Evolutionary conservation across 2,797 vertebrate species (phyloP), one percentile per base, ranked within the genome.

Genomic region (Leuciscus waleckii): DNA sequence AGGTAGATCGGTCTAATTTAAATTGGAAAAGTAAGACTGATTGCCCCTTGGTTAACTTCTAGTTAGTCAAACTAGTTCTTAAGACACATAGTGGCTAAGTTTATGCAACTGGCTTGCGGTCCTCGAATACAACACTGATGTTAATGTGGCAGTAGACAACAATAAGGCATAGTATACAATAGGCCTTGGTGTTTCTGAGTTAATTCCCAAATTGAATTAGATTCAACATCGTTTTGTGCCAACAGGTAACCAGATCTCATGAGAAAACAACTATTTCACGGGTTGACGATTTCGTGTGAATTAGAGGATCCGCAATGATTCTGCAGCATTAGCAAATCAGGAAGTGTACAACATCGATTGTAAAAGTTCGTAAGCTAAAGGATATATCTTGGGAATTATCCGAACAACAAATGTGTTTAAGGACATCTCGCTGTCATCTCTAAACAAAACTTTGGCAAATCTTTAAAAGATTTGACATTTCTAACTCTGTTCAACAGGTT

Each of bases 141-240:
- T 65, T 87, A 89, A 83, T 90, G 88, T 89, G 85, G 73, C 84
- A 87, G 87, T 88, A 85, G 85, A 10, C 26, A 41, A 67, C 21
- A 79, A 5, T 41, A 49, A 49, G 29, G 23, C 3, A 13, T 21
- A 63, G 13, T 6, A 37, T 26, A 63, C 51, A 39, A 37, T 14
- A 23, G 32, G 32, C 4, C 17, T 4, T 1, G 67, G 10, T 56
- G 35, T 71, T 46, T 43, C n/a, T 46, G n/a, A 73, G 16, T 73
- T 49, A 43, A 49, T 73, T 17, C 43, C 26, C 8, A 17, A 9
- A 73, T 29, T 19, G 43, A 19, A 74, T 51, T 58, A 10, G 56
- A 58, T 32, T 51, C 17, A 74, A 11, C 21, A 32, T 32, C 1
- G 4, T 37, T 76, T 56, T 56, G 49, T 76, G 6, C 3, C 73